Conservation (phyloP, 2,888 invertebrate genomes). For the Camptogramma bilineatum region DNA sequence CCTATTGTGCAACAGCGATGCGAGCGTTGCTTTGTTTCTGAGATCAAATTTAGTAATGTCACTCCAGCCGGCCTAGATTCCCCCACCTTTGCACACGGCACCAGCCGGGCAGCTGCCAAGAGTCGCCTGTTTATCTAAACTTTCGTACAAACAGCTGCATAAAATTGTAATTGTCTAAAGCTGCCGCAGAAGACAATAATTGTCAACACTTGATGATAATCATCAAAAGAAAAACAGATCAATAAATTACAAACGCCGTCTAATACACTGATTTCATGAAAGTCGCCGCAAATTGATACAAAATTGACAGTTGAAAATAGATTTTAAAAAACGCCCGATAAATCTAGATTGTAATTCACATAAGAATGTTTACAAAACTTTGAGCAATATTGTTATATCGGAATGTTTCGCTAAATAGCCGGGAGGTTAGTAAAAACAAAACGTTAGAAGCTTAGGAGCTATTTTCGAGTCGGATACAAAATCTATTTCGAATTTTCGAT, state of each 20-base stretch:
- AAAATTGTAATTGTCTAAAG: slow-evolving; percentile 38
- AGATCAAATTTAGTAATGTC: slow-evolving; percentile 84
- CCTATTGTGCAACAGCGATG: slow-evolving; percentile 44
- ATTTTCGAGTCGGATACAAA: slow-evolving; percentile 75
- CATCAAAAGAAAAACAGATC: background rate
- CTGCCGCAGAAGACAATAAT: slow-evolving; percentile 25
- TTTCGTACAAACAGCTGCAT: slow-evolving; percentile 42
- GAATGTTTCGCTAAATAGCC: slow-evolving; percentile 33
- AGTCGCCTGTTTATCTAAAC: slow-evolving; percentile 46
- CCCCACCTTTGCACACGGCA: slow-evolving; percentile 82
- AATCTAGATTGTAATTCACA: slow-evolving; percentile 8
- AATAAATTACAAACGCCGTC: too few relatives aligned
- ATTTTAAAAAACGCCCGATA: slow-evolving; percentile 17
- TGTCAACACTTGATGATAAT: background rate
- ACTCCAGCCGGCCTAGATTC: slow-evolving; percentile 84
- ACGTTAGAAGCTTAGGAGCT: slow-evolving; percentile 45
- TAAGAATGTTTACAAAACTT: slow-evolving; percentile 34
- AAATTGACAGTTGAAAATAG: slow-evolving; percentile 22
- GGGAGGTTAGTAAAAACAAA: slow-evolving; percentile 60
- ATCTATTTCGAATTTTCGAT: slow-evolving; percentile 56
- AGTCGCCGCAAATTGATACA: background rate
- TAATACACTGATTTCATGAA: background rate
- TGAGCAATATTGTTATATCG: slow-evolving; percentile 31
- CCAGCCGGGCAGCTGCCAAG: slow-evolving; percentile 75
- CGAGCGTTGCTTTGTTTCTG: slow-evolving; percentile 72